Evolutionary conservation across 2,113 vertebrate species (phyloP), one percentile per base, ranked within the genome.

Genomic region (Diadophis punctatus): DNA sequence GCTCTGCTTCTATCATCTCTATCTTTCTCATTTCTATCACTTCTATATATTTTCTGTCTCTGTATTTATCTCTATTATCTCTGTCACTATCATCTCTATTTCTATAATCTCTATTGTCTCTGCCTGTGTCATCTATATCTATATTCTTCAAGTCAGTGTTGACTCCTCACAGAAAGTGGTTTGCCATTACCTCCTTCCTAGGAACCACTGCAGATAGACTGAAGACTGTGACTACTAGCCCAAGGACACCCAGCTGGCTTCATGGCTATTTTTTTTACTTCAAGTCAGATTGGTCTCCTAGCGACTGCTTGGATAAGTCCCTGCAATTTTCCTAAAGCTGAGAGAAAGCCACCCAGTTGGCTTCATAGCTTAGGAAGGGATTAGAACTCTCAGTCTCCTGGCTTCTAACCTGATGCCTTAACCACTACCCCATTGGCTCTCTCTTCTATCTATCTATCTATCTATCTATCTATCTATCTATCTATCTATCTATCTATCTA

Each of bases 401-500:
- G 27, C 30, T 63, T 63, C 23, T 63, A 63, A 27, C 25, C 9
- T 11, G 58, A 60, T 60, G 12, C 30, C 30, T 63, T 68, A 68
- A 68, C n/a, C 63, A 34, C n/a, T 74, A 18, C n/a, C 14, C n/a
- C 63, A 34, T 7, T 74, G 30, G 30, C 5, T n/a, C 27, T 63
- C 8, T 27, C 23, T 63, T 30, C 11, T 48, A 3, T n/a, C 27
- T 63, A 8, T 10, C 23, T 56, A 23, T 23, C 22, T 25, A 20
- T 8, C 27, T 30, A 3, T 30, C 11, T 7, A 3, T n/a, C 3
- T n/a, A 48, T 48, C 48, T 48, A 4, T 48, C 4, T 48, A 4
- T 48, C 48, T 48, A 3, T 12, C 56, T 9, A 0, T 25, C 60
- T 30, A 0, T 4, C 58, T 11, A 0, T 30, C 25, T 4, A 0